A percentile compares a stretch with the other conserved stretches of the same genome.
Conservation (phyloP, 92 coral and sea anemone species). For the Parazoanthus darwini region DNA sequence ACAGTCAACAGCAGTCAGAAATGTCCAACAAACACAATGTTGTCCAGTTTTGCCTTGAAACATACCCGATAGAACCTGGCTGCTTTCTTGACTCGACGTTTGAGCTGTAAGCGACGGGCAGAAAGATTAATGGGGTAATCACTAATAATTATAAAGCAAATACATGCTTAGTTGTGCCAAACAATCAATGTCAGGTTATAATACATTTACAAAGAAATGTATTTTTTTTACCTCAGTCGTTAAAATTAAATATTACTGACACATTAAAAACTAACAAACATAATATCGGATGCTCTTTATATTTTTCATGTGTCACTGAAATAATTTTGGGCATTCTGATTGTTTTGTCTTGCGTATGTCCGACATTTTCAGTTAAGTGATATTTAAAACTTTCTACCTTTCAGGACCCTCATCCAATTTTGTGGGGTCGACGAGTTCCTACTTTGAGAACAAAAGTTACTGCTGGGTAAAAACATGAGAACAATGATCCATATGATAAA, state of each 20-base stretch:
- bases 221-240: no score
- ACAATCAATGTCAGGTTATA: neutral
- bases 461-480: no score
- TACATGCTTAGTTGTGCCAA: neutral
- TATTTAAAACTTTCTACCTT: no score
- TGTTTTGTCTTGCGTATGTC: no score
- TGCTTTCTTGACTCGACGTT: constrained; percentile 33
- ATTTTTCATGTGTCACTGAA: neutral
- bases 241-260: no score
- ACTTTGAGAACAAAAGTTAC: no score
- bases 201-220: neutral
- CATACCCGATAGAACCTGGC: constrained; percentile 38
- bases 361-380: no score
- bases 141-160: neutral
- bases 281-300: neutral
- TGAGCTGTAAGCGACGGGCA: constrained; percentile 11
- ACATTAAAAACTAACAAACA: neutral
- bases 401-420: no score
- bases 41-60: neutral
- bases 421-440: no score
- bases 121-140: neutral
- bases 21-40: neutral
- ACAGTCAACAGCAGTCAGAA: neutral
- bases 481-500: no score
- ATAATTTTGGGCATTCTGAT: no score